Evolutionary conservation across 2,113 vertebrate genomes (phyloP), one percentile per base, ranked within the genome.

Genomic region (Callospermophilus lateralis): DNA sequence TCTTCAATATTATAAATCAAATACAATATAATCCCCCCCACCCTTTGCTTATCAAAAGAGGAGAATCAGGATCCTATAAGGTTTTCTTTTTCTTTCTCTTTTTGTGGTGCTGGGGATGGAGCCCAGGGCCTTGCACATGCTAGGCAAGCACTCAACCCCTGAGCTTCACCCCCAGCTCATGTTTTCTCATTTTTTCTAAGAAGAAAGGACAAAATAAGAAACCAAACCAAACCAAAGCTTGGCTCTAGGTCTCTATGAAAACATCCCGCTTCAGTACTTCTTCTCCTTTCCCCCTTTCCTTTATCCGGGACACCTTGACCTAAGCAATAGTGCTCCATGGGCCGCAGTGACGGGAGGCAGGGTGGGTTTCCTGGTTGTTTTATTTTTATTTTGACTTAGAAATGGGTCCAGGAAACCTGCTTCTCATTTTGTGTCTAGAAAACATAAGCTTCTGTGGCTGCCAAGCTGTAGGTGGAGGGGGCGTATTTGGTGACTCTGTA

Each of bases 381-480:
- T 73, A 89, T 12, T 84, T 97, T 97, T 97, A 87, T 96, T 97
- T 97, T 97, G 95, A 97, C 93, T 93, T 92, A 89, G 80, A 90
- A 87, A 95, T 90, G 68, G 90, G 68, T 65, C 92, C 95, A 95
- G 93, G 87, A 87, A 95, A 76, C 77, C 95, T 98, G 97, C 93
- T 97, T 97, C 87, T 97, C 95, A 97, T 98, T 98, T 96, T 80
- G 89, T 95, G 90, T 97, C 87, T 93, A 93, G 95, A 97, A 98
- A 95, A 97, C 92, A 95, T 70, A 97, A 96, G 97, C 95, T 97
- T 95, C 96, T 93, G 96, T 74, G 84, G 89, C 87, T 97, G 96
- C 95, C 96, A 97, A 97, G 93, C 92, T 95, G 93, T 95, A 94
- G 96, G 90, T 55, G 0, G 30, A 97, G 96, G 63, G 97, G 90